Evolutionary conservation across 2,113 vertebrate genomes (phyloP).

Genomic region (Apaloderma vittatum): DNA sequence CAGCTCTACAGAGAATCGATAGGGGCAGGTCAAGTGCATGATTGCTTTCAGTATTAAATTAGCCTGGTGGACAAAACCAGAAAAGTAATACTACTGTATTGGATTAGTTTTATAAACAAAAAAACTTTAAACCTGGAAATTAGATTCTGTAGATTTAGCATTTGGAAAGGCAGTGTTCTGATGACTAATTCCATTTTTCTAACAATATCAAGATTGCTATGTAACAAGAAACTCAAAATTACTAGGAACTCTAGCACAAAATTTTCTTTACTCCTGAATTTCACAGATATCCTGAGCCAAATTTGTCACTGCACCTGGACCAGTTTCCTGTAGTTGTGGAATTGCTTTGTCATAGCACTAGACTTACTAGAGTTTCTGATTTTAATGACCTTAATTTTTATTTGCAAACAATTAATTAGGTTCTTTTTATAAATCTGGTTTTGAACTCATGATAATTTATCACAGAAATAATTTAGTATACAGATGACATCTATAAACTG

Average conservation of each 20-base stretch:
- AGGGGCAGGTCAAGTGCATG: not conserved
- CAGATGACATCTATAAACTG: not conserved
- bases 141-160: not conserved
- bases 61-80: not conserved
- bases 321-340: not conserved
- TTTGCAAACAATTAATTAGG: not conserved
- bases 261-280: conserved; percentile 4
- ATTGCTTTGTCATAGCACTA: not conserved
- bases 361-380: not conserved
- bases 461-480: not conserved
- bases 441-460: not conserved
- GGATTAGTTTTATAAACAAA: not conserved
- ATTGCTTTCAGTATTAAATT: not conserved
- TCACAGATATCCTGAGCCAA: not conserved
- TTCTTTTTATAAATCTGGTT: not conserved
- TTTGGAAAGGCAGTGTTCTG: not conserved
- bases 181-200: not conserved
- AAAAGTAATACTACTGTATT: not conserved
- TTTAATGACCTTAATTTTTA: not conserved
- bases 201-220: not conserved
- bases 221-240: not conserved
- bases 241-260: not conserved
- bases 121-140: not conserved
- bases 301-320: not conserved
- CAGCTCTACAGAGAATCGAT: not conserved